These are phyloP conservation scores for Agrotis clavis DNA, from an alignment of 2,888 invertebrate species.

Conservation along the genomic window DNA sequence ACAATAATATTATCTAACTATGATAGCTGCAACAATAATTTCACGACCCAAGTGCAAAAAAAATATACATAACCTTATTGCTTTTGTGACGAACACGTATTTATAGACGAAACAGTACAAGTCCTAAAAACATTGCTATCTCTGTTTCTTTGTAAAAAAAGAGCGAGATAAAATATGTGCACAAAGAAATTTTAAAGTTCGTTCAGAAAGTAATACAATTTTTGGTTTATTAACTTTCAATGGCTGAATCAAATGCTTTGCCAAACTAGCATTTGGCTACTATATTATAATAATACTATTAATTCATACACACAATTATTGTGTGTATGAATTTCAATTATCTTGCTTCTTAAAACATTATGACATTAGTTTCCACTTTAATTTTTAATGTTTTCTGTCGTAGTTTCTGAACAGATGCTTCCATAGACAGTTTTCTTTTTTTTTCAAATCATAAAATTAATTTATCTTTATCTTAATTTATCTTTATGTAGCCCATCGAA, in stretches of 20 bases:
- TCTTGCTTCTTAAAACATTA: too few relatives aligned
- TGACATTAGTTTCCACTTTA: too few relatives aligned
- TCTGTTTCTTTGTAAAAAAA: conserved; percentile 34
- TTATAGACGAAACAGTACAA: conserved; percentile 29
- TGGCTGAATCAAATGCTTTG: too few relatives aligned
- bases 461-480: too few relatives aligned
- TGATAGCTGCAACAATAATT: conserved; percentile 31
- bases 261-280: too few relatives aligned
- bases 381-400: too few relatives aligned
- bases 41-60: conserved; percentile 7
- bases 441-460: neutral
- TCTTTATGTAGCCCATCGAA: too few relatives aligned
- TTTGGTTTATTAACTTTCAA: too few relatives aligned
- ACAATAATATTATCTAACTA: conserved; percentile 16
- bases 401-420: conserved; percentile 37
- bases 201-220: conserved; percentile 15
- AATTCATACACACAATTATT: too few relatives aligned
- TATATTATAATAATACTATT: too few relatives aligned
- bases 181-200: neutral
- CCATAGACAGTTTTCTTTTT: conserved; percentile 12
- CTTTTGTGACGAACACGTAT: conserved; percentile 62
- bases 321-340: too few relatives aligned
- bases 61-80: conserved; percentile 52
- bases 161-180: conserved; percentile 42
- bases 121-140: conserved; percentile 46